Evolutionary conservation across 1,140 invertebrate species (phyloP).

Genomic region (Sarcophaga bullata): DNA sequence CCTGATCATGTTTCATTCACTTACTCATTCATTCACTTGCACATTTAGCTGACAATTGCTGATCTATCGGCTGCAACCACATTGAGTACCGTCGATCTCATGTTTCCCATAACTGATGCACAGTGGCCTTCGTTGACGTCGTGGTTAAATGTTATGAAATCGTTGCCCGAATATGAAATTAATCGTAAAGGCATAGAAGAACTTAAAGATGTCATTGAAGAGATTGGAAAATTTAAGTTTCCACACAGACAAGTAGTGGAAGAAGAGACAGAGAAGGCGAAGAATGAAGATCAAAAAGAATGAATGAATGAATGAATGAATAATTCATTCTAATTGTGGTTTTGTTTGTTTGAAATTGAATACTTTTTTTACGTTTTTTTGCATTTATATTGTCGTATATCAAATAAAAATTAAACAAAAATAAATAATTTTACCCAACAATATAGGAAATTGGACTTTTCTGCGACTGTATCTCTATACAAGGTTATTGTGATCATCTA

Average conservation of each 20-base stretch:
- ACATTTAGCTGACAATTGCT: constrained; percentile 57
- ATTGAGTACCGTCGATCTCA: constrained; percentile 63
- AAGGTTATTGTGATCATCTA: no score
- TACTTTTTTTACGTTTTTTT: neutral
- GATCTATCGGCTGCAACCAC: constrained; percentile 63
- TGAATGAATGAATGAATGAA: neutral
- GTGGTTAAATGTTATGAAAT: constrained; percentile 58
- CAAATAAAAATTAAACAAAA: neutral
- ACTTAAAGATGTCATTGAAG: constrained; percentile 51
- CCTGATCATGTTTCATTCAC: no score
- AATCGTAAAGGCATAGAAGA: constrained; percentile 57
- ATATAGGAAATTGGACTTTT: no score
- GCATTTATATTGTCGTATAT: no score
- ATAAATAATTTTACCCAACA: neutral
- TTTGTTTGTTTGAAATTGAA: neutral
- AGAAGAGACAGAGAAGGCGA: neutral
- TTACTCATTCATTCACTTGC: constrained; percentile 30
- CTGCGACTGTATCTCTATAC: no score
- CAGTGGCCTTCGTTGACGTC: constrained; percentile 54
- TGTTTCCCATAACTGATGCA: constrained; percentile 55
- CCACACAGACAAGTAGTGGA: constrained; percentile 42
- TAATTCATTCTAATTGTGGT: neutral
- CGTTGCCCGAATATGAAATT: constrained; percentile 52
- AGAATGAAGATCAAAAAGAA: neutral
- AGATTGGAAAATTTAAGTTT: constrained; percentile 57